phyloP scores from a whole-genome alignment of 2,113 vertebrate species.

The Psettodes erumei region DNA sequence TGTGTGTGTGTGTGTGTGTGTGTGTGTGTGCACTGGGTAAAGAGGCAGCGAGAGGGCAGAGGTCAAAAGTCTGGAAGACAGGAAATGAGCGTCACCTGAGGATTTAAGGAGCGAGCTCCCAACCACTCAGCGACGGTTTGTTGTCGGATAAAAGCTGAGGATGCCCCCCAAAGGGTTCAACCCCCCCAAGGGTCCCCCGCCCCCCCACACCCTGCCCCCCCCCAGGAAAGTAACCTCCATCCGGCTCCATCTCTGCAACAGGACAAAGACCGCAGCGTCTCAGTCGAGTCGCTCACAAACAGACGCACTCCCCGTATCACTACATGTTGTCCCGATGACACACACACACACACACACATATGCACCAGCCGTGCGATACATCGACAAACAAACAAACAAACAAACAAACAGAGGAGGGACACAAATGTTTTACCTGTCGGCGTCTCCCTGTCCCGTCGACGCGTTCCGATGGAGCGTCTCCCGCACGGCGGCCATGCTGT shows the following conservation, averaged over 20 bases:
- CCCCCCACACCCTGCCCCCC: no score
- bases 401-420: no score
- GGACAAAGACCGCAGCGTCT: slow-evolving; percentile 52
- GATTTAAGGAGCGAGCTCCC: no score
- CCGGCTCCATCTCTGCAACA: slow-evolving; percentile 54
- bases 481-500: slow-evolving; percentile 93
- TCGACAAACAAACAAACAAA: no score
- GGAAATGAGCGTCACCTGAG: slow-evolving; percentile 77
- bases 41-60: slow-evolving; percentile 41
- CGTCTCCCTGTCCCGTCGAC: slow-evolving; percentile 91
- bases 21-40: slow-evolving; percentile 11
- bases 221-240: no score
- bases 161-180: no score
- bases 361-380: no score
- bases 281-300: slow-evolving; percentile 1
- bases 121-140: no score
- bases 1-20: slow-evolving; percentile 28
- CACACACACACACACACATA: background rate
- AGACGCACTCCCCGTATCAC: no score
- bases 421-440: slow-evolving; percentile 98
- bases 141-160: no score
- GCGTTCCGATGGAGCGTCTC: slow-evolving; percentile 91
- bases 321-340: no score
- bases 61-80: slow-evolving; percentile 69
- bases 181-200: no score